Evolutionary conservation across 2,888 invertebrate genomes (phyloP), one percentile per base, ranked within the genome.

Genomic region (Drosophila neoperkinsi): DNA sequence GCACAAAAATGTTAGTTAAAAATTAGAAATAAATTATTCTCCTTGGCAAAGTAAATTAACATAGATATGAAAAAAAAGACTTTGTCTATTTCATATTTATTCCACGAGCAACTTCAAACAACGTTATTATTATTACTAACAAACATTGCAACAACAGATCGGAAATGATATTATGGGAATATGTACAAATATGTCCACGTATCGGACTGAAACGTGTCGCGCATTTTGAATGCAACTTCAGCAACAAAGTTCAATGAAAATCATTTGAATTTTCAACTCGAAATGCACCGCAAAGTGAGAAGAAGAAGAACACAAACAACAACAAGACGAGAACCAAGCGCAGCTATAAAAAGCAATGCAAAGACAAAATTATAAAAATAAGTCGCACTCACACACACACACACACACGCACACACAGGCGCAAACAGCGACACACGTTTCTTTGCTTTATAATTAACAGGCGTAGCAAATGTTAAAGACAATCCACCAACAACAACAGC

Each of bases 341-440:
- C 46, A 53, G 67, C 72, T 85, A 88, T 82, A 74, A 82, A 82
- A 82, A 84, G 76, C 71, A 71, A 79, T 49, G 66, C 76, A 81
- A 81, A 84, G 71, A 85, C 73, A 82, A 79, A 82, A 65, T 78
- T 77, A 74, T 88, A 84, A 74, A 84, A 77, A 88, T 81, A 84
- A 73, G 79, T 71, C 64, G 51, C 52, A 68, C 71, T 60, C 65
- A 46, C 31, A 55, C 55, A 65, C 5, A 56, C 51, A 36, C 16
- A 71, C 38, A 43, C 31, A 56, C 52, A 65, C 4, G 52, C 51
- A 36, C 21, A 72, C 43, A 53, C 49, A 13, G 16, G 46, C 25
- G 46, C 25, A 28, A 28, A 28, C 18, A 38, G n/a, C n/a, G 13
- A 50, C 36, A 55, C 31, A 55, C 31, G 34, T 28, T 31, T 58